Base-by-base conservation (phyloP, 1,140 invertebrate species). In the Papilio dardanus region DNA sequence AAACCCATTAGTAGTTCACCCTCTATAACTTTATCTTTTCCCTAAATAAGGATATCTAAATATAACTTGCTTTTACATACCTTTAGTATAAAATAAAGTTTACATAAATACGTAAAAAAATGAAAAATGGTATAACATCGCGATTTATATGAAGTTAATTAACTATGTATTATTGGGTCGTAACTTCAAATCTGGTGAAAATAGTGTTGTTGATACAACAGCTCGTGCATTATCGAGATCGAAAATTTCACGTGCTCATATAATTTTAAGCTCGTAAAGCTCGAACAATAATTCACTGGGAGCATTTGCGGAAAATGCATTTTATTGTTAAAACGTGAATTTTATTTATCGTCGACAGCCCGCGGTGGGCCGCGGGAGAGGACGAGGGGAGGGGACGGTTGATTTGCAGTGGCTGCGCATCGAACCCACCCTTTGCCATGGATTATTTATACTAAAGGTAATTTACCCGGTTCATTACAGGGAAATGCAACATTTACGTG, bases 311-410 rank as follows among this genome's bases (percentile, higher is more conserved):
- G 92, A 93, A 93, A 93, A 93, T 93, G 90, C 90, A 93, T 93
- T 93, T 93, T 93, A 93, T 93, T 93, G 91, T 92, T 93, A 93
- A 93, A 93, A 92, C 90, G 92, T 93, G 92, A 93, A 93, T 92
- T 93, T 93, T 93, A 93, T 93, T 93, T 92, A 93, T 92, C 83
- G 89, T 83, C 90, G 90, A 92, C 90, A 92, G 91, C 82, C 83
- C 80, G 85, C 89, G 89, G 90, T 89, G 87, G 88, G 83, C 75
- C 78, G 77, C 77, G 79, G 79, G 79, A 74, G 82, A 77, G 74
- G 76, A 77, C 80, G 78, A 78, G 74, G 81, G 79, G 71, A 75
- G 79, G 81, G 75, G 83, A 87, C 84, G 88, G 86, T 83, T 92
- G 92, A 93, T 93, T 93, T 93, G 90, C 90, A 88, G 89, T 90